Evolutionary conservation across 2,113 vertebrate genomes (phyloP).

Genomic region (Pomatorhinus ruficollis): DNA sequence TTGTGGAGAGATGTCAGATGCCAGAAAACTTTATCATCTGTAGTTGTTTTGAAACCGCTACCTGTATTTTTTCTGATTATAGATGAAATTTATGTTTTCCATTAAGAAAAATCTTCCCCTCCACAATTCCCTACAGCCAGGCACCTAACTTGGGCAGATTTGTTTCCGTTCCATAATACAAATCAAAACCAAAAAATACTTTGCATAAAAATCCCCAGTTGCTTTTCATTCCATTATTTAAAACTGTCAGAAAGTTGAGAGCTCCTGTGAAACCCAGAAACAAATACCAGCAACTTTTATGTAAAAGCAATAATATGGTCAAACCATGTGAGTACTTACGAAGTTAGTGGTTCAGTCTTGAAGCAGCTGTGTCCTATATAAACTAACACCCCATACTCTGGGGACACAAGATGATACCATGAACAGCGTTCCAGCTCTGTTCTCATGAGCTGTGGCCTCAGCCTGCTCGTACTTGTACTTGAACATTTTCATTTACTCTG

Average conservation of each 20-base stretch:
- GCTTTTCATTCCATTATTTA: background rate
- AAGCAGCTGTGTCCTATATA: background rate
- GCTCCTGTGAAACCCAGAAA: background rate
- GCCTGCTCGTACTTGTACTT: background rate
- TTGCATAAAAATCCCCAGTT: background rate
- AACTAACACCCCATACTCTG: background rate
- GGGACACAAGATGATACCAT: background rate
- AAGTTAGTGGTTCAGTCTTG: background rate
- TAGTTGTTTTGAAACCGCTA: background rate
- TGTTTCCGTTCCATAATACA: background rate
- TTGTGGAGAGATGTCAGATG: background rate
- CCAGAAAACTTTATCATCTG: background rate
- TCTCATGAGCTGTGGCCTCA: background rate
- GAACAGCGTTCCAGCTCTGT: background rate
- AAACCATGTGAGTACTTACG: background rate
- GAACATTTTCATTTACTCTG: background rate
- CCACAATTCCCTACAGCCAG: too few relatives aligned
- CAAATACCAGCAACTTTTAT: background rate
- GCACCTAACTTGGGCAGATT: background rate
- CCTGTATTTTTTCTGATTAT: background rate
- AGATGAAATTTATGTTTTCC: background rate
- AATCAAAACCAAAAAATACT: background rate
- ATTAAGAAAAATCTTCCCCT: background rate
- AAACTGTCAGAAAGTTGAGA: background rate
- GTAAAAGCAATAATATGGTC: background rate